Base-by-base conservation (phyloP, 2,113 vertebrate species). In the Archocentrus centrarchus region DNA sequence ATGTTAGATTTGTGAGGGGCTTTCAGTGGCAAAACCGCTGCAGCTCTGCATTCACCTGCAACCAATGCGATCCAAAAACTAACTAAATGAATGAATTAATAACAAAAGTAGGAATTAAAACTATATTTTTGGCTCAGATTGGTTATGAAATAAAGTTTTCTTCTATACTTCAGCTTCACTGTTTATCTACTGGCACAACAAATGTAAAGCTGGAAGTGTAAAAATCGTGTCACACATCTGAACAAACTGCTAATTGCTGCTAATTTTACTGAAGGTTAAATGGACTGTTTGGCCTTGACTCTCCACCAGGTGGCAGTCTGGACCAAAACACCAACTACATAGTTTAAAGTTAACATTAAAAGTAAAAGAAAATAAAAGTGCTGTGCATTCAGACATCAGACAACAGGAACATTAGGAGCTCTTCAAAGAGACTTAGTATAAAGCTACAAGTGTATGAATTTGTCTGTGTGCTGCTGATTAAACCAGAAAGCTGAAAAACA, bases 221-320 rank as follows among this genome's bases (percentile, higher is more conserved):
- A 73, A 66, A 80, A 61, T 82, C 64, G 5, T 78, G 73, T 22
- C 76, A 80, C 82, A 83, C 70, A 11, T 59, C 17, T 47, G 41
- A 77, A 37, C 15, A 35, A 1, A 2, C 59, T 76, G 79, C 6
- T 60, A 55, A 82, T 55, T 35, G 15, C 35, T 6, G 86, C 32
- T 60, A 30, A 68, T 87, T 82, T 5, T 10, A 55, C 20, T 14
- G 8, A 59, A 9, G 20, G 32, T 37, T 53, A 53, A 2, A 2
- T 7, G 6, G 3, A 22, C 39, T 5, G 59, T 20, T 39, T 11
- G 88, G 61, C 79, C 59, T 30, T 3, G 35, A 11, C 17, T 75
- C 4, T 59, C 93, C 95, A 94, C 85, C 88, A 92, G 94, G 93
- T 18, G 91, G 92, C 93, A 88, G 73, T 14, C 22, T 59, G 39